Conservation (phyloP, 2,888 invertebrate genomes). For the Tanytarsus gracilentus region DNA sequence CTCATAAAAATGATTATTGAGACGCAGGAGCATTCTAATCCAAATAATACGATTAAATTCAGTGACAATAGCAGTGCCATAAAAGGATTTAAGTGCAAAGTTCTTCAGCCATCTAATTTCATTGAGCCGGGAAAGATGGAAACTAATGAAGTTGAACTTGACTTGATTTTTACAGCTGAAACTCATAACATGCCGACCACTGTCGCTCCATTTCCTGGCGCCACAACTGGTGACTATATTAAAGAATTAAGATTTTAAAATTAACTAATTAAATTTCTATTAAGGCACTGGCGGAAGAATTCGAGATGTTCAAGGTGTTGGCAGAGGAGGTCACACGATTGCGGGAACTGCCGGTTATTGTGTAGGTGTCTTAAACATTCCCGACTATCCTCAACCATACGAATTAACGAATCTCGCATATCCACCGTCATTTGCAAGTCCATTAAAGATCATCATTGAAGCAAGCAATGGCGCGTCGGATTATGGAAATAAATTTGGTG, state of each 20-base stretch:
- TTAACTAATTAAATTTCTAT: not conserved
- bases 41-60: slow-evolving; percentile 94
- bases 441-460: slow-evolving; percentile 83
- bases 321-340: slow-evolving; percentile 85
- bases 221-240: slow-evolving; percentile 61
- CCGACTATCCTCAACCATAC: slow-evolving; percentile 78
- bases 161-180: slow-evolving; percentile 96
- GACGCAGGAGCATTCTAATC: slow-evolving; percentile 76
- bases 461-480: slow-evolving; percentile 98
- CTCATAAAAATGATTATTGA: slow-evolving; percentile 87
- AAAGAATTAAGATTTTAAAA: not conserved
- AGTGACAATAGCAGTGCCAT: slow-evolving; percentile 96
- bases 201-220: slow-evolving; percentile 95
- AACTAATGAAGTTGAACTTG: slow-evolving; percentile 54
- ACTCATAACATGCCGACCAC: slow-evolving; percentile 98
- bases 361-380: slow-evolving; percentile 85
- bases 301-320: slow-evolving; percentile 90
- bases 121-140: slow-evolving; percentile 54
- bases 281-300: slow-evolving; percentile 94
- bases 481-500: slow-evolving; percentile 98
- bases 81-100: slow-evolving; percentile 63
- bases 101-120: slow-evolving; percentile 55
- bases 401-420: slow-evolving; percentile 67
- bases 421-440: slow-evolving; percentile 82
- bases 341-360: slow-evolving; percentile 96